Base-by-base conservation (phyloP, 2,888 invertebrate genomes). In the Therioaphis trifolii region DNA sequence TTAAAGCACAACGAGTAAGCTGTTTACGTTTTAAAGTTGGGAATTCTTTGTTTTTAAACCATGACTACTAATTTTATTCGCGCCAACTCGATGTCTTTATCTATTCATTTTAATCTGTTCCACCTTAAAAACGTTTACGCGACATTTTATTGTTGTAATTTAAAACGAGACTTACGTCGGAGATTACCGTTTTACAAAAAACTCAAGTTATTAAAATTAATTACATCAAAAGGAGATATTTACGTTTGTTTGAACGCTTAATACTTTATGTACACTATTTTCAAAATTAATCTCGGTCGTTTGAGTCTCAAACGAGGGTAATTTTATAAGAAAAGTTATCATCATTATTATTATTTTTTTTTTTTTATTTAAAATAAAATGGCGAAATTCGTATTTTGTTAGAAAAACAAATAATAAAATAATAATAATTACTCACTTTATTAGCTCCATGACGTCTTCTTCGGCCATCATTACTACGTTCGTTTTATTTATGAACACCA, bases 401-500 rank as follows among this genome's bases (percentile, higher is more conserved):
- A n/a, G n/a, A n/a, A 5, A 55, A 55, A 55, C 21, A 1, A 55
- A 0, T 1, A 55, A 55, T 66, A 0, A 43, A 40, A 43, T 2
- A 21, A 12, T 11, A 77, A 43, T 43, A 68, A 27, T n/a, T n/a
- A 86, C 89, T 88, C 88, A 91, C 91, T 92, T 95, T 87, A 93
- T 93, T 85, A 93, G 90, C 74, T 89, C 90, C 77, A 93, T 89
- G 46, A 93, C 92, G 86, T 92, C 91, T 84, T 92, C 92, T 86
- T 93, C 93, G 0, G 93, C 92, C 88, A 93, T 92, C 86, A 94
- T 95, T 85, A 96, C 96, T 61, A 96, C 94, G 88, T 96, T 96
- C 88, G 94, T 93, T 88, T 93, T 93, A 86, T 95, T 95, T 84
- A 96, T 95, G 89, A 96, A 96, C 86, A 96, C 95, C 85, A 96